These are phyloP conservation scores for Seladonia tumulorum DNA, from an alignment of 2,888 invertebrate genomes.

Conservation along the genomic window DNA sequence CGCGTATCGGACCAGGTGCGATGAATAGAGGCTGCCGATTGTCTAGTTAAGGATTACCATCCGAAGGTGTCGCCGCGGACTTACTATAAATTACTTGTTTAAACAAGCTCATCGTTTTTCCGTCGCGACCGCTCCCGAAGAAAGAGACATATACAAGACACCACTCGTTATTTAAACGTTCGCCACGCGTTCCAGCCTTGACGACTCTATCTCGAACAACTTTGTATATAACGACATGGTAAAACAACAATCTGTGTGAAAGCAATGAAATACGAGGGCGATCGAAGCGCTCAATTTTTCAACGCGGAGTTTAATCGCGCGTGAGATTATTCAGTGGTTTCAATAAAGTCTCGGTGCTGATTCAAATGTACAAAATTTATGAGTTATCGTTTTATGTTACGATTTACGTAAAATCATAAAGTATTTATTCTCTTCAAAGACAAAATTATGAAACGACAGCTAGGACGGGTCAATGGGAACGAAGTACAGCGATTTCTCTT, in stretches of 20 bases:
- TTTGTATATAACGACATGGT: neutral
- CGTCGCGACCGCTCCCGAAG: neutral
- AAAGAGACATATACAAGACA: neutral
- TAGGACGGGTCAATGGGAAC: too few relatives aligned
- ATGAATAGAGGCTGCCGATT: conserved; percentile 33
- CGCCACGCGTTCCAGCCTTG: neutral
- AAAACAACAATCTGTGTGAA: too few relatives aligned
- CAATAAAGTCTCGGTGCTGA: too few relatives aligned
- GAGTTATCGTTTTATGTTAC: too few relatives aligned
- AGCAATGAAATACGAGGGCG: neutral
- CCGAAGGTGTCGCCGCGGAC: neutral
- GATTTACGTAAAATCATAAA: neutral
- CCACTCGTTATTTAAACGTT: neutral
- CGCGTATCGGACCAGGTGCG: conserved; percentile 27
- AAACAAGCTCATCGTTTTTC: conserved; percentile 5
- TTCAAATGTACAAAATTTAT: too few relatives aligned
- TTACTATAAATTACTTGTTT: conserved; percentile 13
- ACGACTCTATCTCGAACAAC: neutral
- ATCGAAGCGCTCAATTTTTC: neutral
- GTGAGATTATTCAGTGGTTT: too few relatives aligned
- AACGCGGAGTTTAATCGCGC: too few relatives aligned
- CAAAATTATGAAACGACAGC: neutral
- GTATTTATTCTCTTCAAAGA: too few relatives aligned
- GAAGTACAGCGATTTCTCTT: too few relatives aligned
- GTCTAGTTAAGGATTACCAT: conserved; percentile 23